A percentile compares a stretch with the other conserved stretches of the same genome.
These are phyloP conservation scores for Aethes cnicana DNA, from an alignment of 2,888 invertebrate species.

Conservation along the genomic window DNA sequence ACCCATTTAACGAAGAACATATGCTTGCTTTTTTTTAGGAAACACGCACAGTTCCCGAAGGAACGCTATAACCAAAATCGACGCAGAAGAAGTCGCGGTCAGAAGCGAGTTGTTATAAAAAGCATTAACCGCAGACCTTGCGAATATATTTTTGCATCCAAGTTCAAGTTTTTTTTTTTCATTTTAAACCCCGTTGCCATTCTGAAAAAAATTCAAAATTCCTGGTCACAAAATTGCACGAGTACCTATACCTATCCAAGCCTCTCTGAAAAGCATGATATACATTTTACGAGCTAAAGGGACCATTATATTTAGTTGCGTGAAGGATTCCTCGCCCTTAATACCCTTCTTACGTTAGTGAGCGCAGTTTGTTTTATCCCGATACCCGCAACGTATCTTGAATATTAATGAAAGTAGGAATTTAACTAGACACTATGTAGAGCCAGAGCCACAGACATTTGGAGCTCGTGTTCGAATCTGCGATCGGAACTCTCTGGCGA, in stretches of 20 bases:
- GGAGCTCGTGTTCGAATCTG: background rate
- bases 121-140: too few species aligned
- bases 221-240: too few species aligned
- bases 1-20: too few species aligned
- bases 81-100: too few species aligned
- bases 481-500: conserved; percentile 10
- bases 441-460: conserved; percentile 11
- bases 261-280: conserved; percentile 17
- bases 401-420: conserved; percentile 27
- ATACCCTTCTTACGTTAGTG: conserved; percentile 31
- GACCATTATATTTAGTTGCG: conserved; percentile 22
- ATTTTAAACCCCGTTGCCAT: too few species aligned
- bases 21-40: too few species aligned
- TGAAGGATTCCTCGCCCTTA: conserved; percentile 23
- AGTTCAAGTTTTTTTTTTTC: too few species aligned
- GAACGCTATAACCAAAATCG: too few species aligned
- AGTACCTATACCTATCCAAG: conserved; percentile 11
- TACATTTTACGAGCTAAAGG: conserved; percentile 15
- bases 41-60: too few species aligned
- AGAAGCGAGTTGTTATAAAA: too few species aligned
- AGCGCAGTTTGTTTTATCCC: conserved; percentile 30
- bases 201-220: too few species aligned
- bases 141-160: too few species aligned
- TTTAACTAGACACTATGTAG: conserved; percentile 24
- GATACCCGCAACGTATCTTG: conserved; percentile 28